These are phyloP conservation scores for Asteroscopus sphinx DNA, from an alignment of 2,888 invertebrate species.

Conservation along the genomic window DNA sequence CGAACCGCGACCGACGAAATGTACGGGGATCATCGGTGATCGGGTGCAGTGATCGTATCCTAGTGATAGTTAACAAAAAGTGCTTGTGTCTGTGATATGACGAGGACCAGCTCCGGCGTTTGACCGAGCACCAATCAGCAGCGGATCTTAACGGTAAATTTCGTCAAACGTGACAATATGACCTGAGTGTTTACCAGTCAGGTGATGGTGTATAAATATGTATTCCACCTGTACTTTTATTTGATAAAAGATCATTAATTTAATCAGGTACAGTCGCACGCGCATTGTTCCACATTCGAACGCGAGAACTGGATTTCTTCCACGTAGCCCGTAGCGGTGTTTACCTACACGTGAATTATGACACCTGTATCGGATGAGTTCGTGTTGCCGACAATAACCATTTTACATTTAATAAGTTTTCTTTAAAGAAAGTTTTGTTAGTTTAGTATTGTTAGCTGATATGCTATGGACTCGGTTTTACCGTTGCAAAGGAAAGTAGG, in stretches of 20 bases:
- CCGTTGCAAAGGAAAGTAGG: constrained; percentile 83
- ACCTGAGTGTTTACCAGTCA: constrained; percentile 86
- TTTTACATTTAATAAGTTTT: constrained; percentile 61
- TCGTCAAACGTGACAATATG: constrained; percentile 77
- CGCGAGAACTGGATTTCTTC: constrained; percentile 70
- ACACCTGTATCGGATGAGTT: constrained; percentile 72
- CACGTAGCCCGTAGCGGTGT: constrained; percentile 83
- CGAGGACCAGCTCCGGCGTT: constrained; percentile 71
- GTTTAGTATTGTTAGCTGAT: constrained; percentile 53
- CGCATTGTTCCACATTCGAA: constrained; percentile 71
- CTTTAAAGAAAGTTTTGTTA: constrained; percentile 65
- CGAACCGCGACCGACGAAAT: constrained; percentile 76
- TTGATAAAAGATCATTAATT: constrained; percentile 31
- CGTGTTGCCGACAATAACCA: constrained; percentile 58
- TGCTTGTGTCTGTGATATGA: constrained; percentile 80
- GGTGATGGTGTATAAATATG: constrained; percentile 68
- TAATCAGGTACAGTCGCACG: constrained; percentile 56
- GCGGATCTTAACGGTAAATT: constrained; percentile 88
- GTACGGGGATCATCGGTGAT: constrained; percentile 81
- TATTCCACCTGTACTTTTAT: constrained; percentile 34
- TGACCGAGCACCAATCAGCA: constrained; percentile 73
- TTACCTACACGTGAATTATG: constrained; percentile 86
- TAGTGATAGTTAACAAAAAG: constrained; percentile 74
- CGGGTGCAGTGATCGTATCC: constrained; percentile 80
- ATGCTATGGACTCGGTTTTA: constrained; percentile 66